Base-by-base conservation (phyloP, 2,113 vertebrate genomes). In the Chamaea fasciata region DNA sequence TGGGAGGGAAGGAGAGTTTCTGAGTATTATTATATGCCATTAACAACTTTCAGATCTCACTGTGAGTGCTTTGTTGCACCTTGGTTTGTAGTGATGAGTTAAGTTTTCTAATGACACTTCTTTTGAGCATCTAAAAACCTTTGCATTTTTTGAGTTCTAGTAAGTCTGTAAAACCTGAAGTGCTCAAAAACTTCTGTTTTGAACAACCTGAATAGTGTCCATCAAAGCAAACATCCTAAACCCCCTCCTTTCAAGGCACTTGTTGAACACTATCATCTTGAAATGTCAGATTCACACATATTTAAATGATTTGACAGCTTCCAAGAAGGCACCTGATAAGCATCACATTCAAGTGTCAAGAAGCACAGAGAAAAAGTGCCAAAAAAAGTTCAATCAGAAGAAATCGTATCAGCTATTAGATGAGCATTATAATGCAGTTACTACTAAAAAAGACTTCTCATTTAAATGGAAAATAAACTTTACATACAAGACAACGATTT, bases 281-380 rank as follows among this genome's bases (percentile, higher is more conserved):
- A 91, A 87, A 92, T 92, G 95, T 95, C 96, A 96, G 84, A 67
- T 74, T 80, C 64, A 59, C 30, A 18, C 90, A 94, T 94, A 88
- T 96, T 97, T 97, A 93, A 95, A 89, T 91, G 70, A 96, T 62
- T 59, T 96, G 97, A 97, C 97, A 96, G 95, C 95, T 95, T 59
- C 47, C 47, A 75, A 87, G 92, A 86, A 60, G 92, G 89, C 59
- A 71, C 80, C 93, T 87, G 71, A 95, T 57, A 80, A 95, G 80
- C 35, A 74, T 71, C 52, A n/a, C 65, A 67, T 91, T 96, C 75
- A 81, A 68, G 79, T 94, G 95, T 95, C 97, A 96, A 96, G 65
- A 95, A 97, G 93, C 86, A 86, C 46, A 71, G 86, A 96, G 92
- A 73, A 96, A 87, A 94, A 90, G 90, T 94, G 84, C 89, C 95